Base-by-base conservation (phyloP, 2,113 vertebrate genomes). In the Engystomops pustulosus region DNA sequence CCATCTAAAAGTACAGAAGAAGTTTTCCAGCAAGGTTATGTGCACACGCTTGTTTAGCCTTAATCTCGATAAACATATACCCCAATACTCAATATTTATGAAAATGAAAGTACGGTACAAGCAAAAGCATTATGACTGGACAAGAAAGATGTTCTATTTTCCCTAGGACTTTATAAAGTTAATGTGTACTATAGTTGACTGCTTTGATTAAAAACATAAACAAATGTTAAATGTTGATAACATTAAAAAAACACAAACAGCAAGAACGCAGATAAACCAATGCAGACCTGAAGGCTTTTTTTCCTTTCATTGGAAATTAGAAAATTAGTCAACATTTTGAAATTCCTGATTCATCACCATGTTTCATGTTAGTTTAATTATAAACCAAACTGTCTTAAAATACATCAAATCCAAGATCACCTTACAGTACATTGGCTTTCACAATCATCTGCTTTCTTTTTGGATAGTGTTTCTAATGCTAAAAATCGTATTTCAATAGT, bases 1-100 rank as follows among this genome's bases (percentile, higher is more conserved):
- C 62, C 62, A 67, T 32, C 62, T 67, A 65, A 25, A n/a, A 65
- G 60, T 32, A 70, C 36, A 70, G 68, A 44, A 70, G 68, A 70
- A 70, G 36, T 41, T 70, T 44, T 70, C 36, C 36, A 38, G 18
- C 36, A 70, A 70, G 34, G 68, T 25, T 70, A 70, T 11, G 25
- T 23, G 36, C 18, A 41, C 18, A 70, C 20, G 34, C 36, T 38
- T 36, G 44, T 70, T 36, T 12, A n/a, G 18, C 44, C 5, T 44
- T 70, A 70, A 70, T 70, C 68, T 70, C 34, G 17, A 12, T 23
- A 44, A 70, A 70, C 68, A 70, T 38, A 44, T 70, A 44, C 68
- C 34, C 23, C 41, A 44, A 70, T 70, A 41, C 8, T 70, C 20
- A 23, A 70, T 70, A 41, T 70, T 36, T 70, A 70, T 70, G 68